Evolutionary conservation across 2,797 vertebrate species (phyloP).

Genomic region (Urocyon cinereoargenteus): DNA sequence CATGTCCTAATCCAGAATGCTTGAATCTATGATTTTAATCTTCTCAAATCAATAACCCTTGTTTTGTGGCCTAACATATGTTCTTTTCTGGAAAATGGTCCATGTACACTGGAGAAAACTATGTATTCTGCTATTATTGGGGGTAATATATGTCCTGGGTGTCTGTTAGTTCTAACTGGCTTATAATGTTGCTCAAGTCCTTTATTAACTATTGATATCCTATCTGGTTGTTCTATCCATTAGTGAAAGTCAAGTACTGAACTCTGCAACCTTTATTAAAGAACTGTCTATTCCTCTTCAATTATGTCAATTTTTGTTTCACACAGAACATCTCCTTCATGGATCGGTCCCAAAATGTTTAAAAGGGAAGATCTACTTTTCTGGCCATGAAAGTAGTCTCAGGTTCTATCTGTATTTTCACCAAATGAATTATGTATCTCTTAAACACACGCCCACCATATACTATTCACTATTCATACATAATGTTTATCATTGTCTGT

Average conservation of each 20-base stretch:
- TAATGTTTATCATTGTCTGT: conserved; percentile 36
- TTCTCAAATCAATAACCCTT: conserved; percentile 1
- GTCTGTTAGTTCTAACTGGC: not conserved
- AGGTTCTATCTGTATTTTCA: conserved; percentile 23
- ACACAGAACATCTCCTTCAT: not conserved
- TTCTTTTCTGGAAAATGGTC: not conserved
- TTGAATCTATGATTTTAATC: conserved; percentile 16
- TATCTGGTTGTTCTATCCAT: not conserved
- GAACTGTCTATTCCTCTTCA: not conserved
- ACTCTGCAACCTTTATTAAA: not conserved
- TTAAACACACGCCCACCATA: not conserved
- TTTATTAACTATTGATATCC: not conserved
- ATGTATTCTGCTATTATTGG: not conserved
- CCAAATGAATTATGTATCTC: not conserved
- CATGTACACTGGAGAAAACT: not conserved
- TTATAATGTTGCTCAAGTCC: not conserved
- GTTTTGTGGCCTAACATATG: not conserved
- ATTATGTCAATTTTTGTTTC: conserved; percentile 13
- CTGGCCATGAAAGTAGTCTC: not conserved
- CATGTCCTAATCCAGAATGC: not conserved
- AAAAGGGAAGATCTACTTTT: conserved; percentile 55
- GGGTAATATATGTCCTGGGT: not conserved
- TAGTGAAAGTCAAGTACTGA: not conserved
- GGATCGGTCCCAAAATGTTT: conserved; percentile 48
- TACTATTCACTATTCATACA: conserved; percentile 18